Evolutionary conservation across 2,113 vertebrate genomes (phyloP).

Genomic region (Fukomys damarensis): DNA sequence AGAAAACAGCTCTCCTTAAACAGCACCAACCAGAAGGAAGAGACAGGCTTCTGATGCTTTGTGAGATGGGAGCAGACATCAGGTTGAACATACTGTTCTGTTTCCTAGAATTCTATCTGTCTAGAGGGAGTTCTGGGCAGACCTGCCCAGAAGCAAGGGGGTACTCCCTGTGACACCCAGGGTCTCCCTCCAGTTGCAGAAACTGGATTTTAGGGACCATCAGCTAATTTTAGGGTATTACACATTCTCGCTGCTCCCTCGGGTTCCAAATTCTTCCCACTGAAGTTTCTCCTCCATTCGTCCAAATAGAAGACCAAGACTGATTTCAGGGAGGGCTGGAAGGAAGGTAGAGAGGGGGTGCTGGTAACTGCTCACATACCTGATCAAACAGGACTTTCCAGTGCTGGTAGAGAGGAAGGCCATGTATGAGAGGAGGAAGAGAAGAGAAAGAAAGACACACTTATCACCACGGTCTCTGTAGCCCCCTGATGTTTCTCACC

Average conservation of each 20-base stretch:
- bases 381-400: constrained; percentile 85
- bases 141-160: not conserved
- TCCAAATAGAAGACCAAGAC: constrained; percentile 53
- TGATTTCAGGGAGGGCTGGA: constrained; percentile 45
- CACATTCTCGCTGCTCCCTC: not conserved
- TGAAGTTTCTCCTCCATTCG: constrained; percentile 49
- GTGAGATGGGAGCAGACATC: not conserved
- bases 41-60: not conserved
- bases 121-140: not conserved
- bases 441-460: constrained; percentile 71
- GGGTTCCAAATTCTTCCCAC: not conserved
- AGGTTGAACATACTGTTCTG: not conserved
- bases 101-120: too few species aligned
- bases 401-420: constrained; percentile 79
- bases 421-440: constrained; percentile 69
- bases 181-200: not conserved
- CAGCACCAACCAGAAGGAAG: not conserved
- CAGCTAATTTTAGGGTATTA: not conserved
- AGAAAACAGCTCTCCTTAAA: not conserved
- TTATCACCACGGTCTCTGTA: constrained; percentile 67
- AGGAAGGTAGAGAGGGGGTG: not conserved
- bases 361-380: constrained; percentile 80
- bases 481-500: constrained; percentile 39
- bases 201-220: not conserved
- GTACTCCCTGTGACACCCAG: not conserved